A percentile compares a stretch with the other conserved stretches of the same genome.
phyloP scores from a whole-genome alignment of 2,113 vertebrate genomes.

The Pandion haliaetus region DNA sequence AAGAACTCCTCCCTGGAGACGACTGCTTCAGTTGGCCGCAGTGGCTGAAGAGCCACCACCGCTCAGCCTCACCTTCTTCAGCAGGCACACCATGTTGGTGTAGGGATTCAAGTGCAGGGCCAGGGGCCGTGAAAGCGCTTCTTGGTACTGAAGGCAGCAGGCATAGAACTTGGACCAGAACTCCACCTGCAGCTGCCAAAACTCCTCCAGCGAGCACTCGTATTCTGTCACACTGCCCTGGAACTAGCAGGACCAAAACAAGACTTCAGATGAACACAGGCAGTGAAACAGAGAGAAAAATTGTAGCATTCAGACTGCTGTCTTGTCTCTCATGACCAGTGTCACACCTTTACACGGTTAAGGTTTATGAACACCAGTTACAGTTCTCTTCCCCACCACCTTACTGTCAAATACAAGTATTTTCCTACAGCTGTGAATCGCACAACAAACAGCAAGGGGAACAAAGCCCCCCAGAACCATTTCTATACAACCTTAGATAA shows the following conservation, averaged over 20 bases:
- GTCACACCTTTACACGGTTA: no score
- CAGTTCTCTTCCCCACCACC: background rate
- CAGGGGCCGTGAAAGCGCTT: conserved; percentile 84
- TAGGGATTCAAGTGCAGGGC: conserved; percentile 82
- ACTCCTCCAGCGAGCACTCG: conserved; percentile 92
- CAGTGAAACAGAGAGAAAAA: background rate
- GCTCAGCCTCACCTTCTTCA: conserved; percentile 84
- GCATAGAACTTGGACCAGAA: conserved; percentile 97
- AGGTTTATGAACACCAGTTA: background rate
- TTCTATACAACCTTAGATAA: background rate
- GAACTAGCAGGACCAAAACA: conserved; percentile 69
- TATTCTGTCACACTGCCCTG: conserved; percentile 89
- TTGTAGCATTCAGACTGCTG: fast-evolving
- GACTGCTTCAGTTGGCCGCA: background rate
- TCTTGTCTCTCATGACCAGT: fast-evolving
- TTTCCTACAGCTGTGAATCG: background rate
- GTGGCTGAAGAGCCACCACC: fast-evolving
- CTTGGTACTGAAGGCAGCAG: conserved; percentile 95
- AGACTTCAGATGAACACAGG: background rate
- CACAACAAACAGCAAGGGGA: background rate
- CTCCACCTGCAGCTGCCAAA: conserved; percentile 90
- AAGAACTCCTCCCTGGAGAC: background rate
- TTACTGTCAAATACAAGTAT: background rate
- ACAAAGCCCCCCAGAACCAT: background rate
- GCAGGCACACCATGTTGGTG: conserved; percentile 86